Evolutionary conservation across 2,888 invertebrate genomes (phyloP).

Genomic region (Leptinotarsa rubiginosa): DNA sequence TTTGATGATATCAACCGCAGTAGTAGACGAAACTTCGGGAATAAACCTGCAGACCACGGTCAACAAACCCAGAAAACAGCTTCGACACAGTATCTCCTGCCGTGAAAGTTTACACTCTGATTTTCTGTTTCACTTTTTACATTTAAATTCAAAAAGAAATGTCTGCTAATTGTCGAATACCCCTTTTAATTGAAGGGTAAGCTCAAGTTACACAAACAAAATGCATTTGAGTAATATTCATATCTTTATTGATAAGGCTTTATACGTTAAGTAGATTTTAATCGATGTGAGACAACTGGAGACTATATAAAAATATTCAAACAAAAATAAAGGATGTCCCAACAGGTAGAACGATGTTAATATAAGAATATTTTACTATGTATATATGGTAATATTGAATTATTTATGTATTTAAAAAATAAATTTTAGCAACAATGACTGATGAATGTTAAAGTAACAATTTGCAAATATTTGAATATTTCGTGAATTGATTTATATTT

Average conservation of each 20-base stretch:
- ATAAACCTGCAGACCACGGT: too few relatives aligned
- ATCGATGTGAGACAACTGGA: constrained; percentile 1
- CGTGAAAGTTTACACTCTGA: too few relatives aligned
- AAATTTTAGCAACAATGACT: constrained; percentile 52
- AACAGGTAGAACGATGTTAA: constrained; percentile 17
- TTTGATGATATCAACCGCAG: too few relatives aligned
- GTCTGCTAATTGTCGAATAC: too few relatives aligned
- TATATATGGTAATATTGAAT: constrained; percentile 35
- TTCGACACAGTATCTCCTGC: too few relatives aligned
- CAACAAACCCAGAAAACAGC: too few relatives aligned
- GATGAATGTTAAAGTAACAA: constrained; percentile 58
- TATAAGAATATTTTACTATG: constrained; percentile 31
- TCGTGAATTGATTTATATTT: constrained; percentile 60
- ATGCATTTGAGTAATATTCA: not conserved
- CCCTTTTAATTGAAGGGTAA: not conserved
- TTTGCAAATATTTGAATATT: constrained; percentile 55
- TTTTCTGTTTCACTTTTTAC: too few relatives aligned
- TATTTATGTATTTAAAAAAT: constrained; percentile 43
- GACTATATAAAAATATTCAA: constrained; percentile 1
- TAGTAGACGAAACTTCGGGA: too few relatives aligned
- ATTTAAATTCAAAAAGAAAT: too few relatives aligned
- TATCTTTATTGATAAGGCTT: constrained; percentile 16
- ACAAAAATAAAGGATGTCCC: not conserved
- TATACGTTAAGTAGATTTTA: constrained; percentile 9
- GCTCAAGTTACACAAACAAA: not conserved